These are phyloP conservation scores for Bombus waltoni DNA, from an alignment of 1,140 invertebrate genomes.

Conservation along the genomic window DNA sequence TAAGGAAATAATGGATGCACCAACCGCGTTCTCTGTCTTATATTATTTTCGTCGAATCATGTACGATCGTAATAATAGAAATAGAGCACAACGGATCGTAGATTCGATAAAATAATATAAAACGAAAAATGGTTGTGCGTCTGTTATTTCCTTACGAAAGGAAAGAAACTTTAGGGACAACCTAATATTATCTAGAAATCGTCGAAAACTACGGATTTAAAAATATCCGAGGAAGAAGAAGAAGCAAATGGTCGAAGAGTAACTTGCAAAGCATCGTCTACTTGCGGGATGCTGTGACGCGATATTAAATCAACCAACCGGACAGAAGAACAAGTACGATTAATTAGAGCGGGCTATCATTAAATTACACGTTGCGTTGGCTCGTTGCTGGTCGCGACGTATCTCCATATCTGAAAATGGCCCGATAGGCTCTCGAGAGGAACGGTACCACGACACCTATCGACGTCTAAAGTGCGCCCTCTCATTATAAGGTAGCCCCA, in stretches of 20 bases:
- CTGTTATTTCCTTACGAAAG: too few relatives aligned
- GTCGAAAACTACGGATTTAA: too few relatives aligned
- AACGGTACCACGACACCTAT: constrained; percentile 24
- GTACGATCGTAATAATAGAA: too few relatives aligned
- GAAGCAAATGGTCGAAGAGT: not conserved
- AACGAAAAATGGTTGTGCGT: too few relatives aligned
- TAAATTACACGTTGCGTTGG: constrained; percentile 53
- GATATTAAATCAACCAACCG: constrained; percentile 10
- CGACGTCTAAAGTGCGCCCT: constrained; percentile 53
- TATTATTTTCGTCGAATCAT: too few relatives aligned
- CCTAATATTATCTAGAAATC: too few relatives aligned
- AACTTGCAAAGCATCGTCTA: not conserved
- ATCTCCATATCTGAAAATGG: constrained; percentile 50
- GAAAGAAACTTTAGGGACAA: too few relatives aligned
- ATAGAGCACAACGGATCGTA: too few relatives aligned
- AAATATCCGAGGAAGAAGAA: too few relatives aligned
- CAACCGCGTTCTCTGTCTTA: too few relatives aligned
- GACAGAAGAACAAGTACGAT: constrained; percentile 30
- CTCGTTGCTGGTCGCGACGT: not conserved
- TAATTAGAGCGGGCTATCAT: constrained; percentile 51
- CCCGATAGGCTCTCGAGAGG: constrained; percentile 20
- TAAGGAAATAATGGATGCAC: too few relatives aligned
- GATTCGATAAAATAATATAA: too few relatives aligned
- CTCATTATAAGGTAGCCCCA: constrained; percentile 65
- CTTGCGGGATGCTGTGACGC: not conserved